Base-by-base conservation (phyloP, 1,140 invertebrate species). In the Pogonus chalceus region DNA sequence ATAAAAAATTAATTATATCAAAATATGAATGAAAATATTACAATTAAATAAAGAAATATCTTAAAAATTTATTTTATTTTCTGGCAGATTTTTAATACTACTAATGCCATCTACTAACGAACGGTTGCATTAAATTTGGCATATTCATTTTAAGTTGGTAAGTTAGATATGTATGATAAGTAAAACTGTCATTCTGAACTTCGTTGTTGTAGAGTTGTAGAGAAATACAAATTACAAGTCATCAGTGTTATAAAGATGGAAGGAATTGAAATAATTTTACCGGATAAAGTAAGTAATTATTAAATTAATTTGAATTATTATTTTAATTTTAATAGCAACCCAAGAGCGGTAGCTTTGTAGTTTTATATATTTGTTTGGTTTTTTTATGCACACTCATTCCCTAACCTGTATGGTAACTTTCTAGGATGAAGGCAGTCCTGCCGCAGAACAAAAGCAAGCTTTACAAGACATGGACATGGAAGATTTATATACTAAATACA, bases 401-500 rank as follows among this genome's bases (percentile, higher is more conserved):
- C 14, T 18, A 23, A 20, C 35, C 20, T 2, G 16, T 51, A 2
- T 26, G 35, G 35, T 14, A 20, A 16, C 35, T 51, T 70, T 71
- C 21, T 49, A 83, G 79, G 82, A 85, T 60, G 75, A 81, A 51
- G 70, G 74, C 54, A 77, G 79, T 57, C 72, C 75, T 26, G 80
- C 82, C 53, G 68, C 69, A 1, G 83, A 84, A 60, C 74, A 72
- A 24, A 67, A 68, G 46, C 77, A 74, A 60, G 75, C 72, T 24
- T 69, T 81, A 39, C 87, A 94, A 66, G 88, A 90, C 63, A 67
- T 88, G 53, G 90, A 93, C 70, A 76, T 87, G 20, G 90, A 93
- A 73, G 92, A 95, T 80, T 75, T 95, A 24, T 97, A 95, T 68
- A 93, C 90, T 16, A 93, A 91, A 72, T 96, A 90, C 64, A 96